Percentiles rank a stretch among this genome's conserved stretches.
Conservation (phyloP, 2,888 invertebrate genomes). For the Epicampocera succincta region DNA sequence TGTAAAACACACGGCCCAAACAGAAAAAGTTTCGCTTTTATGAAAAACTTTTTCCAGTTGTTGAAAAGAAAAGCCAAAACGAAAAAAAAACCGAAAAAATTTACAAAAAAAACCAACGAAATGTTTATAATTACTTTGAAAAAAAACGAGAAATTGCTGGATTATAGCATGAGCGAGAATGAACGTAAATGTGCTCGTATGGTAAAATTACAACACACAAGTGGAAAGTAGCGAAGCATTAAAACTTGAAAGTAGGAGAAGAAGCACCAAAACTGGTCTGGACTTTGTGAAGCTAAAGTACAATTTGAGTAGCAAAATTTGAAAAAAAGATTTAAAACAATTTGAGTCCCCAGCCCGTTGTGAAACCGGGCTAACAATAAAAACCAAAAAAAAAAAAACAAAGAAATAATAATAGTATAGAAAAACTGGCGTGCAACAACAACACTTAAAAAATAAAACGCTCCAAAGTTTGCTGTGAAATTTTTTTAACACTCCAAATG, state of each 20-base stretch:
- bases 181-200: conserved; percentile 39
- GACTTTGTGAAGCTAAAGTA: not conserved
- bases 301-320: not conserved
- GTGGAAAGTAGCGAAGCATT: conserved; percentile 1
- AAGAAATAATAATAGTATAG: too few species aligned
- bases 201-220: conserved; percentile 25
- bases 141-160: conserved; percentile 32
- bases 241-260: not conserved
- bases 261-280: conserved; percentile 9
- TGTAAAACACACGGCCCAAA: conserved; percentile 29
- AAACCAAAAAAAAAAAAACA: too few species aligned
- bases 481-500: not conserved
- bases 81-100: not conserved
- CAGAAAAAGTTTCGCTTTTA: conserved; percentile 48
- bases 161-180: conserved; percentile 9
- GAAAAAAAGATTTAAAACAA: too few species aligned
- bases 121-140: conserved; percentile 62
- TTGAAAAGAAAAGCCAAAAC: conserved; percentile 13
- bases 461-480: not conserved
- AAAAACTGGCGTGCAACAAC: too few species aligned
- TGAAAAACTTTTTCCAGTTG: conserved; percentile 41
- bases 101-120: conserved; percentile 13
- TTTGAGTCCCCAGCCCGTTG: too few species aligned
- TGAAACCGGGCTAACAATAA: too few species aligned
- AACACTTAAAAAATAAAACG: not conserved